A percentile compares a stretch with the other conserved stretches of the same genome.
Evolutionary conservation across 2,797 vertebrate species (phyloP).

Genomic region (Varecia variegata): DNA sequence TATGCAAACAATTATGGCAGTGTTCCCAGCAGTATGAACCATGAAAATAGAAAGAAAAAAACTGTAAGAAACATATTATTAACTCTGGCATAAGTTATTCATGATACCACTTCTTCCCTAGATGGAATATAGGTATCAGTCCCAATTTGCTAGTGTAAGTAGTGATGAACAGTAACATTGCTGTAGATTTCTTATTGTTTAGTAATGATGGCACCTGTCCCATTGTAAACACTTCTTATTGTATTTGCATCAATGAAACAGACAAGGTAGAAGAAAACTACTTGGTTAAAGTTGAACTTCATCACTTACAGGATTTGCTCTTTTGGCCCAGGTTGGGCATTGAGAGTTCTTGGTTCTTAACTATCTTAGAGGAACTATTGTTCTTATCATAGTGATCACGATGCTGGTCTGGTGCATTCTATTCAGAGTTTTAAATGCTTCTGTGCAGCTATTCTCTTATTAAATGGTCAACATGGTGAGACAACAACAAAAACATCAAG

Average conservation of each 20-base stretch:
- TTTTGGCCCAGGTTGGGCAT: neutral
- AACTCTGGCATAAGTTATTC: neutral
- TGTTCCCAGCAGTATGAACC: neutral
- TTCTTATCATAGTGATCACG: neutral
- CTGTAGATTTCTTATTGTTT: neutral
- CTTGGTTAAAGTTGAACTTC: neutral
- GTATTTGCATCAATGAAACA: neutral
- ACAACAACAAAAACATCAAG: neutral
- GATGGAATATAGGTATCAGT: neutral
- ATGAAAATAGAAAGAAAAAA: neutral
- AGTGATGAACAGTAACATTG: neutral
- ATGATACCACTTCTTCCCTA: neutral
- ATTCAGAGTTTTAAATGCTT: neutral
- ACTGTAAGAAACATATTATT: neutral
- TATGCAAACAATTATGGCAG: neutral
- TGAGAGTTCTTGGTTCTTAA: neutral
- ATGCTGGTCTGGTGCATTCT: neutral
- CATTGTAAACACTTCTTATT: neutral
- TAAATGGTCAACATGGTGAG: neutral
- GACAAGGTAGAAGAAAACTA: neutral
- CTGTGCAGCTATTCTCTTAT: neutral
- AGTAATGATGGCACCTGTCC: neutral
- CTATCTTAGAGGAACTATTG: neutral
- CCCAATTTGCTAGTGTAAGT: neutral
- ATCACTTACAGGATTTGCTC: neutral